A percentile compares a stretch with the other conserved stretches of the same genome.
Evolutionary conservation across 2,888 invertebrate genomes (phyloP).

Genomic region (Pyrocoelia pectoralis): DNA sequence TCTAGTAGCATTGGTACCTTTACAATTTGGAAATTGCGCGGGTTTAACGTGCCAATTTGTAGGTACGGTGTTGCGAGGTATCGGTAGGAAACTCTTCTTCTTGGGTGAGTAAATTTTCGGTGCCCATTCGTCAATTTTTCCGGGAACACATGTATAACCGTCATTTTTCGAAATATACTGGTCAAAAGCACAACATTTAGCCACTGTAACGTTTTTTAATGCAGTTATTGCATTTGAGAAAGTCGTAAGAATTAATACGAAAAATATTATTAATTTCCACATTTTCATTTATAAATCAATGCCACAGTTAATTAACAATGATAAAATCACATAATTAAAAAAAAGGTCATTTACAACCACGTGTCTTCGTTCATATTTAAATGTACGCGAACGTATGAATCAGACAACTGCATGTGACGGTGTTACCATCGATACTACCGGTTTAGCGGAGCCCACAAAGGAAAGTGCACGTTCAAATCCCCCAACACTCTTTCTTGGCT

Average conservation of each 20-base stretch:
- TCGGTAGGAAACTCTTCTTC: slow-evolving; percentile 57
- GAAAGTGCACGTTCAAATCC: slow-evolving; percentile 9
- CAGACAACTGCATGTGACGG: slow-evolving; percentile 13
- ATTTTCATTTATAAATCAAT: slow-evolving; percentile 10
- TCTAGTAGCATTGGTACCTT: slow-evolving; percentile 46
- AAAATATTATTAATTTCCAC: slow-evolving; percentile 17
- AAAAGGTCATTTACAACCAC: slow-evolving; percentile 22
- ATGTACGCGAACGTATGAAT: slow-evolving; percentile 9
- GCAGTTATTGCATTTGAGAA: slow-evolving; percentile 15
- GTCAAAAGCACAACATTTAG: slow-evolving; percentile 57
- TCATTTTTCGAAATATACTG: slow-evolving; percentile 25
- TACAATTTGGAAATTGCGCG: slow-evolving; percentile 55
- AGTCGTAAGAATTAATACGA: slow-evolving; percentile 7
- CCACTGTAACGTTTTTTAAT: slow-evolving; percentile 44
- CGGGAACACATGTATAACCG: slow-evolving; percentile 45
- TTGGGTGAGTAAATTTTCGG: slow-evolving; percentile 61
- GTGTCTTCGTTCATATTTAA: slow-evolving; percentile 36
- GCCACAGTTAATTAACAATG: slow-evolving; percentile 8
- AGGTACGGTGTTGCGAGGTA: slow-evolving; percentile 59
- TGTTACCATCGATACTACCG: slow-evolving; percentile 28
- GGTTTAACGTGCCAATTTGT: slow-evolving; percentile 61
- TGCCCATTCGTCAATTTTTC: slow-evolving; percentile 17
- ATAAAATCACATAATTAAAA: slow-evolving; percentile 7
- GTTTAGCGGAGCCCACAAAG: slow-evolving; percentile 7
- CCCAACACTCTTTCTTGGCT: slow-evolving; percentile 17